phyloP scores from a whole-genome alignment of 2,113 vertebrate species.

The Chaenocephalus aceratus region DNA sequence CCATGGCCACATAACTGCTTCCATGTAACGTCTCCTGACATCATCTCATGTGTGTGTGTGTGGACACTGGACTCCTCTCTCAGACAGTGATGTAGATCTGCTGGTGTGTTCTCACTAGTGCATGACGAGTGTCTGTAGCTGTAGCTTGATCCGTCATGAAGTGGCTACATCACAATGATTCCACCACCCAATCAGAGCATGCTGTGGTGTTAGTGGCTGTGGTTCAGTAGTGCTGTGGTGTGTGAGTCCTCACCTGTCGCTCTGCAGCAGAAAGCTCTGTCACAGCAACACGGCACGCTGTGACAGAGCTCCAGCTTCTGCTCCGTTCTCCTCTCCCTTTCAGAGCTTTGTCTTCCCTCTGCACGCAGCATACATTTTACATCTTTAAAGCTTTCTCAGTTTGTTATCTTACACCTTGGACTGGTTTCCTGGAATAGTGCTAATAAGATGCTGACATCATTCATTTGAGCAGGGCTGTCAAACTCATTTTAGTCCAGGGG shows the following conservation, averaged over 20 bases:
- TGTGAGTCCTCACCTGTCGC: conserved; percentile 56
- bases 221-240: conserved; percentile 76
- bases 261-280: conserved; percentile 7
- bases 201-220: conserved; percentile 74
- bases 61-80: conserved; percentile 32
- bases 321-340: conserved; percentile 31
- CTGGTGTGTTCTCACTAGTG: conserved; percentile 39
- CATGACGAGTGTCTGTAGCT: conserved; percentile 26
- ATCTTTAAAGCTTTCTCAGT: background rate
- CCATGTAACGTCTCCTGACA: conserved; percentile 2
- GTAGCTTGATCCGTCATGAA: conserved; percentile 30
- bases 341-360: background rate
- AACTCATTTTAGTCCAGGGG: too few relatives aligned
- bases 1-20: background rate
- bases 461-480: too few relatives aligned
- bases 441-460: too few relatives aligned
- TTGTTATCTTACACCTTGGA: background rate
- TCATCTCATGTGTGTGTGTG: conserved; percentile 21
- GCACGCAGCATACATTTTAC: background rate
- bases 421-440: conserved; percentile 17
- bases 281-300: background rate
- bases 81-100: conserved; percentile 18
- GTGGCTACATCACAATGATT: background rate
- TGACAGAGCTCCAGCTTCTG: background rate
- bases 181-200: conserved; percentile 42